These are phyloP conservation scores for Polyploca ridens DNA, from an alignment of 2,888 invertebrate genomes.

Conservation along the genomic window DNA sequence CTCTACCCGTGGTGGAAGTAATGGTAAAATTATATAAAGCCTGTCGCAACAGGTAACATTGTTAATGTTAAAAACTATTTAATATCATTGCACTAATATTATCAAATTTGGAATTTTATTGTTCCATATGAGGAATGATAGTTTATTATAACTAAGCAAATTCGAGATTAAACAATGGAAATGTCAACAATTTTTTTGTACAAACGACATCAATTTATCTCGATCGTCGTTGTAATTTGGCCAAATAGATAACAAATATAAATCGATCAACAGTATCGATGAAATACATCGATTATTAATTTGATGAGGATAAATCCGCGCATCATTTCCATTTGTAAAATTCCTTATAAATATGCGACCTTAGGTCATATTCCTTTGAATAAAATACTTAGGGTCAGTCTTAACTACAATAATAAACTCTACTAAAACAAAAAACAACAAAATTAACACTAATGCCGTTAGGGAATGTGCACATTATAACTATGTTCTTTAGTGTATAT, in stretches of 20 bases:
- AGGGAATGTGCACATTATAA: conserved; percentile 80
- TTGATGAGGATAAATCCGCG: conserved; percentile 22
- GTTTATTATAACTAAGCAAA: conserved; percentile 73
- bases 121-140: conserved; percentile 77
- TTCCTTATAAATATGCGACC: conserved; percentile 45
- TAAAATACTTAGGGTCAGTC: conserved; percentile 81
- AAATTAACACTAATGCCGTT: conserved; percentile 74
- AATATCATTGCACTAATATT: conserved; percentile 81
- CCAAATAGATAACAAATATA: conserved; percentile 1
- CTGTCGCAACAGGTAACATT: conserved; percentile 38
- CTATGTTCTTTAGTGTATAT: conserved; percentile 74
- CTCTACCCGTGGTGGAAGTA: conserved; percentile 16
- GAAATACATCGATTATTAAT: conserved; percentile 3
- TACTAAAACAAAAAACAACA: conserved; percentile 76
- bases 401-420: conserved; percentile 80
- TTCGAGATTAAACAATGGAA: conserved; percentile 69
- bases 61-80: conserved; percentile 45
- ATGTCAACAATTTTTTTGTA: conserved; percentile 26
- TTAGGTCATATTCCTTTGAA: conserved; percentile 58
- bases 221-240: not conserved
- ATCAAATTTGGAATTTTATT: conserved; percentile 73
- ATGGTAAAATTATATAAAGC: conserved; percentile 36
- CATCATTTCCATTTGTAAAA: conserved; percentile 35
- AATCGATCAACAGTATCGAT: not conserved
- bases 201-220: not conserved